These are phyloP conservation scores for Brachionus angularis DNA, from an alignment of 1,140 invertebrate species.

Conservation along the genomic window DNA sequence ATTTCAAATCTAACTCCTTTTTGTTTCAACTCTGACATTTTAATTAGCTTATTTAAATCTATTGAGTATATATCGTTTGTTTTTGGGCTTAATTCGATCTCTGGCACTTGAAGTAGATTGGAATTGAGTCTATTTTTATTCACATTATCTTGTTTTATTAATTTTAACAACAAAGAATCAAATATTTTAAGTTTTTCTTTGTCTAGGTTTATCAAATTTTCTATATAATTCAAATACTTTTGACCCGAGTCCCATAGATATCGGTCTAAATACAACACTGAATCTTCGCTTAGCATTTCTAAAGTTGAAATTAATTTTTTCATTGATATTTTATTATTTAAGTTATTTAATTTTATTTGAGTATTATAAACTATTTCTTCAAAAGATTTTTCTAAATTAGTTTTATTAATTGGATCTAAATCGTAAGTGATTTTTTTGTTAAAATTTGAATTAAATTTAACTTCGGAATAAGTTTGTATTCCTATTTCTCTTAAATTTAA, in stretches of 20 bases:
- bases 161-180: constrained; percentile 3
- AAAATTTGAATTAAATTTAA: neutral
- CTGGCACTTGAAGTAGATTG: neutral
- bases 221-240: neutral
- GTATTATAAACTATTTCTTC: neutral
- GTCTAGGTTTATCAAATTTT: neutral
- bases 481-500: constrained; percentile 21
- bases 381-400: neutral
- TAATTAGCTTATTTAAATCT: constrained; percentile 16
- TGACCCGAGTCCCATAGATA: neutral
- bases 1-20: constrained; percentile 17
- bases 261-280: constrained; percentile 5
- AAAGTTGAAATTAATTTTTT: neutral
- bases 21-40: constrained; percentile 20
- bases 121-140: neutral
- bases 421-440: neutral
- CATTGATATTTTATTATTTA: neutral
- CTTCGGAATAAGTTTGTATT: constrained; percentile 7
- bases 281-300: neutral
- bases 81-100: neutral
- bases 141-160: constrained; percentile 6
- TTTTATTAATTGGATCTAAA: neutral
- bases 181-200: constrained; percentile 2
- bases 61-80: constrained; percentile 10
- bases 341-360: neutral